phyloP scores from a whole-genome alignment of 2,797 vertebrate genomes.

The Oophaga sylvatica region DNA sequence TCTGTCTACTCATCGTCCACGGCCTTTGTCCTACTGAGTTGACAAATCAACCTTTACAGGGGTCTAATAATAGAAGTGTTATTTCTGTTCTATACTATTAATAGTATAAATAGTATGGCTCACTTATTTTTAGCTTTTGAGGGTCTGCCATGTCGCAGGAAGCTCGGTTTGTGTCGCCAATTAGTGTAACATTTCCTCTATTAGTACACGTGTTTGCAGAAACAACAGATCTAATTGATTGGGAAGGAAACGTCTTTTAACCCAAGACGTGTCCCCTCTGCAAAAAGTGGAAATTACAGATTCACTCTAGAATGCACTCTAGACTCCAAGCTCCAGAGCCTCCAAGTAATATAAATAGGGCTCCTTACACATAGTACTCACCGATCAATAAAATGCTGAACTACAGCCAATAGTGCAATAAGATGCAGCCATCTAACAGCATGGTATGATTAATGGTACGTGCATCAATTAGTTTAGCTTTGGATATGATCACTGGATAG shows the following conservation, averaged over 20 bases:
- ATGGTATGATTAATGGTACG: background rate
- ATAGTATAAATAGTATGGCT: slow-evolving; percentile 7
- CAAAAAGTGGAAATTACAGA: background rate
- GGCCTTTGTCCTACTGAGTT: background rate
- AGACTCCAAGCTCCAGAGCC: background rate
- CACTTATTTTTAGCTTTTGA: slow-evolving; percentile 10
- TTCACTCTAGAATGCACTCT: background rate
- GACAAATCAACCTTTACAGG: background rate
- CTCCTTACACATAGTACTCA: background rate
- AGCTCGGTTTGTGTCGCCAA: slow-evolving; percentile 1
- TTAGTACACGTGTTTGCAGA: slow-evolving; percentile 10
- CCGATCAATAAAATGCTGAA: slow-evolving; percentile 18
- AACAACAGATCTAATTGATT: slow-evolving; percentile 22
- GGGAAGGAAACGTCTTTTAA: slow-evolving; percentile 16
- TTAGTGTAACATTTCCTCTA: slow-evolving; percentile 36
- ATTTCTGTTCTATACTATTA: slow-evolving; percentile 5
- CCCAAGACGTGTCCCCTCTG: background rate
- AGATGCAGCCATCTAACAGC: slow-evolving; percentile 5
- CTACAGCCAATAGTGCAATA: slow-evolving; percentile 10
- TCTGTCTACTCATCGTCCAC: background rate
- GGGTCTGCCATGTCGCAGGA: slow-evolving; percentile 33
- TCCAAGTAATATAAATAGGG: background rate
- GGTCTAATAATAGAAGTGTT: slow-evolving; percentile 11
- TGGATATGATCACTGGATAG: background rate
- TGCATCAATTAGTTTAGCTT: slow-evolving; percentile 5